These are phyloP conservation scores for Cydia fagiglandana DNA, from an alignment of 1,140 invertebrate genomes.

Conservation along the genomic window DNA sequence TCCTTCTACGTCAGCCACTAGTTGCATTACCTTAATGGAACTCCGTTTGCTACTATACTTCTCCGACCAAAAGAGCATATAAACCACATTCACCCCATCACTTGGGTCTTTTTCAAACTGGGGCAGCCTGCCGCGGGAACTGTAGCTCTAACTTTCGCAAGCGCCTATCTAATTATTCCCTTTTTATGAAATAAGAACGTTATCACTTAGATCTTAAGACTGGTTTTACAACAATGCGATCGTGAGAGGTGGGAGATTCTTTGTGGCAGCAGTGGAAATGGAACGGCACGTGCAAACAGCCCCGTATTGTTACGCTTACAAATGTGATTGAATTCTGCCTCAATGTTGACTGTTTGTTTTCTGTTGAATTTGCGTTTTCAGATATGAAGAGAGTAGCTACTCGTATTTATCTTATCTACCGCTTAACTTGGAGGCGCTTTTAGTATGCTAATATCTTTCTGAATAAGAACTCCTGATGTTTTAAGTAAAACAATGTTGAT, in stretches of 20 bases:
- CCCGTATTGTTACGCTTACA: slow-evolving; percentile 20
- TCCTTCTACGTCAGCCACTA: slow-evolving; percentile 4
- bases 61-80: background rate
- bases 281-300: slow-evolving; percentile 20
- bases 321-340: slow-evolving; percentile 23
- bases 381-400: background rate
- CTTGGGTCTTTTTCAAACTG: background rate
- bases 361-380: slow-evolving; percentile 9
- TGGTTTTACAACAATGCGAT: background rate
- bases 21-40: slow-evolving; percentile 28
- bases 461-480: too few relatives aligned
- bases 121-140: background rate
- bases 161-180: background rate
- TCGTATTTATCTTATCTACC: too few relatives aligned
- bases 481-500: too few relatives aligned
- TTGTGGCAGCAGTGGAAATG: background rate
- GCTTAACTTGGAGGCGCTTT: background rate
- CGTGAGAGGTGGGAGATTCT: background rate
- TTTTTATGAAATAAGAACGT: background rate
- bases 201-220: background rate
- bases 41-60: slow-evolving; percentile 13
- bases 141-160: background rate
- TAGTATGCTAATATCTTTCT: too few relatives aligned
- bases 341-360: slow-evolving; percentile 13
- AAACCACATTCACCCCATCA: background rate